These are phyloP conservation scores for Muschampia plurimacula DNA, from an alignment of 2,888 invertebrate genomes.

Conservation along the genomic window DNA sequence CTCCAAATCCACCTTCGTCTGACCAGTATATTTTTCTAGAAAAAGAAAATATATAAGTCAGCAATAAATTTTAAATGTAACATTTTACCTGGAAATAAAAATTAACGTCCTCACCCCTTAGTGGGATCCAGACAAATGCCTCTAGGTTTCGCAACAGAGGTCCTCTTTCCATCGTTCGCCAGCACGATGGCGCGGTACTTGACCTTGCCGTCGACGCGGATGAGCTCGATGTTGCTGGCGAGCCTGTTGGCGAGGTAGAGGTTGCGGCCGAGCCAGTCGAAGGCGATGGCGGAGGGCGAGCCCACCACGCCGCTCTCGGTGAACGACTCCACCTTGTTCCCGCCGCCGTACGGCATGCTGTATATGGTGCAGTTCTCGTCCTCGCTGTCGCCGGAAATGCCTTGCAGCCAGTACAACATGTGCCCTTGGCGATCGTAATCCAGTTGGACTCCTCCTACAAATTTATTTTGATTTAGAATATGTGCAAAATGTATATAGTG, in stretches of 20 bases:
- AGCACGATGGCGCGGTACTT: constrained; percentile 94
- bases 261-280: constrained; percentile 98
- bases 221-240: constrained; percentile 96
- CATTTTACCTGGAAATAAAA: not conserved
- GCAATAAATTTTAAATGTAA: not conserved
- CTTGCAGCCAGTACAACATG: constrained; percentile 95
- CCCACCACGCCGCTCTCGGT: constrained; percentile 94
- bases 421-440: constrained; percentile 96
- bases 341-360: constrained; percentile 93
- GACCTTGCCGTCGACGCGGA: constrained; percentile 93
- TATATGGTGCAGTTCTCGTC: constrained; percentile 95
- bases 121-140: constrained; percentile 95
- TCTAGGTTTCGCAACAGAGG: constrained; percentile 95
- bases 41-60: constrained; percentile 41
- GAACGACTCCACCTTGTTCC: constrained; percentile 91
- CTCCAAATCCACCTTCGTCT: constrained; percentile 96
- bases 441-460: constrained; percentile 91
- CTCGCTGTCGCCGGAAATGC: constrained; percentile 87
- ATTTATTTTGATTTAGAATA: not conserved
- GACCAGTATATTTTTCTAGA: constrained; percentile 96
- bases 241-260: constrained; percentile 95
- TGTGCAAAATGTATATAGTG: no score
- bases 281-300: constrained; percentile 95
- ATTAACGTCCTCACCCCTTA: constrained; percentile 87
- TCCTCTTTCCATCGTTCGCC: constrained; percentile 94